phyloP scores from a whole-genome alignment of 2,797 vertebrate species.

The Glossophaga mutica region DNA sequence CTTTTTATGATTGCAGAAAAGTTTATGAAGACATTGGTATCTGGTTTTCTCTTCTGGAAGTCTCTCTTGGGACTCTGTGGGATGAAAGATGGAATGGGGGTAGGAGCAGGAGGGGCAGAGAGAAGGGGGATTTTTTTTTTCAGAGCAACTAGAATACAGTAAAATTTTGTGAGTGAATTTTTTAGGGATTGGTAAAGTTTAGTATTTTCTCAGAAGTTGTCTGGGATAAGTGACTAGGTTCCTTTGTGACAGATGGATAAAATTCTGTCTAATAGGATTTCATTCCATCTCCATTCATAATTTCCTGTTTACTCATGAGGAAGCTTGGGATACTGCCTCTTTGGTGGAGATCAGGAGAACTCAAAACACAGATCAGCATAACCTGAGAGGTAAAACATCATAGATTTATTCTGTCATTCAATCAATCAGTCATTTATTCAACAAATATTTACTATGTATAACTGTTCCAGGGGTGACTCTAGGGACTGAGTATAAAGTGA shows the following conservation, averaged over 20 bases:
- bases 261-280: not conserved
- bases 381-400: not conserved
- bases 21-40: conserved; percentile 26
- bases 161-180: not conserved
- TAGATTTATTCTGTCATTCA: not conserved
- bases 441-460: not conserved
- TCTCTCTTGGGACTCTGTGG: conserved; percentile 6
- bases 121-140: not conserved
- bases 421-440: not conserved
- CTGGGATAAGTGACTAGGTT: not conserved
- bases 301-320: not conserved
- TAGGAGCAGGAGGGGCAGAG: not conserved
- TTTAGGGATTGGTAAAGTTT: conserved; percentile 8
- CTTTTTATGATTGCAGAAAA: conserved; percentile 38
- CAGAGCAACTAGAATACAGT: not conserved
- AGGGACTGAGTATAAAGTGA: not conserved
- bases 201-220: conserved; percentile 7
- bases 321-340: not conserved
- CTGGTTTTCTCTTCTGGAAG: conserved; percentile 53
- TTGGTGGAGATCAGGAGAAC: not conserved
- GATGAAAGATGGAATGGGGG: conserved; percentile 12
- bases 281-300: not conserved
- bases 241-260: not conserved
- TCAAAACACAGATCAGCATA: conserved; percentile 8
- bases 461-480: not conserved